Evolutionary conservation across 2,888 invertebrate species (phyloP), one percentile per base, ranked within the genome.

Genomic region (Zaprionus lineosus): DNA sequence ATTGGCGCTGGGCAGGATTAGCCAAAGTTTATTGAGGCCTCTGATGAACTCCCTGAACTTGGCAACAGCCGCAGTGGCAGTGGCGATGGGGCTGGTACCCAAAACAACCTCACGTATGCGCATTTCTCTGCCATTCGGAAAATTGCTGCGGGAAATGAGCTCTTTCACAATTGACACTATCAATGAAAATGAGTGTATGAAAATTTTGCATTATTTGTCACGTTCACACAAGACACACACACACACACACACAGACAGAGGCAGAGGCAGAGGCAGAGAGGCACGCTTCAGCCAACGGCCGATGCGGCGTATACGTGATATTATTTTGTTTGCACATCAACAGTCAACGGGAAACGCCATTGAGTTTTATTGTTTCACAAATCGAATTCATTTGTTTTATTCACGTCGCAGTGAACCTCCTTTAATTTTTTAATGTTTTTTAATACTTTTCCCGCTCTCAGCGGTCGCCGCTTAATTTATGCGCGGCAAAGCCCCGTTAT

Each of bases 351-450:
- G 8, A 8, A 29, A 43, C 37, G 46, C 47, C 83, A 82, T 83
- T 83, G 68, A 59, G 75, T 75, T 71, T 78, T 71, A 85, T 78
- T 78, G 85, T 78, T 78, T 83, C 83, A 62, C 83, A 78, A 78
- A 78, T 78, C 83, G 83, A 78, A 78, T 82, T 78, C 83, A 85
- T 83, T 78, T 78, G 83, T 84, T 71, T 74, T 78, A 78, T 65
- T 57, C 52, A 39, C 51, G 52, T 55, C 44, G 36, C 26, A 44
- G 16, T 46, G 43, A 40, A 18, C 24, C 6, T 5, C n/a, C n/a
- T n/a, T n/a, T n/a, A n/a, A 21, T 43, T 47, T 26, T 41, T 2
- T 15, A 16, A 11, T 31, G 9, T 40, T 19, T n/a, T 15, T 50
- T 15, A 33, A 11, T 9, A n/a, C n/a, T n/a, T n/a, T n/a, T n/a